Conservation (phyloP, 1,140 invertebrate species). For the Microplitis demolitor region DNA sequence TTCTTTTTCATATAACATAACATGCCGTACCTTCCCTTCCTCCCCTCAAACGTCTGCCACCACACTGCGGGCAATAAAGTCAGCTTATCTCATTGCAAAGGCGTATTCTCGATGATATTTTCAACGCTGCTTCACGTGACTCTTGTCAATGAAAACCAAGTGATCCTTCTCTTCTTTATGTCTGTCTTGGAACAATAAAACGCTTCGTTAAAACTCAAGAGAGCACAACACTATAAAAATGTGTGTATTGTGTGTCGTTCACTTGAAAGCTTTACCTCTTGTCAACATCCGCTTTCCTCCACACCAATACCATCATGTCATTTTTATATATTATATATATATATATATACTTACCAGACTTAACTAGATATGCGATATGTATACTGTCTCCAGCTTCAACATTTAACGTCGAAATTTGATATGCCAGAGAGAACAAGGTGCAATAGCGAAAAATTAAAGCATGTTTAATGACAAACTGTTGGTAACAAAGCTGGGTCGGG, state of each 20-base stretch:
- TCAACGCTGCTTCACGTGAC: not conserved
- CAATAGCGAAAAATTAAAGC: not conserved
- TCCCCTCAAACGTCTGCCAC: not conserved
- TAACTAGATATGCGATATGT: too few relatives aligned
- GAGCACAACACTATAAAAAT: not conserved
- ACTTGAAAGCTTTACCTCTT: slow-evolving; percentile 3
- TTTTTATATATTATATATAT: too few relatives aligned
- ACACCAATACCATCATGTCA: not conserved
- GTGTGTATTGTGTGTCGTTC: not conserved
- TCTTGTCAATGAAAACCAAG: not conserved
- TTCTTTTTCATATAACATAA: not conserved
- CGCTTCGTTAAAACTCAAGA: not conserved
- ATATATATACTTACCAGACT: too few relatives aligned
- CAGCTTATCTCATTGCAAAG: not conserved
- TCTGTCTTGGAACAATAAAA: not conserved
- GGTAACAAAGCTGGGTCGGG: not conserved
- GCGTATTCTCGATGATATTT: not conserved
- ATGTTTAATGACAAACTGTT: not conserved
- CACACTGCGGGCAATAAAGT: not conserved
- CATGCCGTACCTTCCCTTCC: not conserved
- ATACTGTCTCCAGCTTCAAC: too few relatives aligned
- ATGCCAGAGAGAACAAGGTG: not conserved
- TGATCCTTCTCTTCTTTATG: not conserved
- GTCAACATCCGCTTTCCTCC: not conserved
- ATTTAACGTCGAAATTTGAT: not conserved